These are phyloP conservation scores for Rhingia rostrata DNA, from an alignment of 2,888 invertebrate species.

Conservation along the genomic window DNA sequence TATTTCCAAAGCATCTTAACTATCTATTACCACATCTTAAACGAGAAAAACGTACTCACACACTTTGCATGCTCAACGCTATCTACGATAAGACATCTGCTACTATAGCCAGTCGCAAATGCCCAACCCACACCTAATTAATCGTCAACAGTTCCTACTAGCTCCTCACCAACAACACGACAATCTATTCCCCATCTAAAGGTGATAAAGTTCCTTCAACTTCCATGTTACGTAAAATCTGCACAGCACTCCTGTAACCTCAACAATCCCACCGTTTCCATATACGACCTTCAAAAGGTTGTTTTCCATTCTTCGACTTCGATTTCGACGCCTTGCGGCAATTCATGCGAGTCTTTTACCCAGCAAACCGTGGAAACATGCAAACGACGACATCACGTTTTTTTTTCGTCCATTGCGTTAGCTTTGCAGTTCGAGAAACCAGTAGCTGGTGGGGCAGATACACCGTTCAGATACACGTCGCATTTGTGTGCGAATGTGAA, in stretches of 20 bases:
- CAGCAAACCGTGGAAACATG: constrained; percentile 58
- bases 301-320: constrained; percentile 56
- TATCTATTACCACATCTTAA: no score
- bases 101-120: no score
- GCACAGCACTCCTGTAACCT: constrained; percentile 10
- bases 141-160: no score
- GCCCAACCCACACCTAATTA: no score
- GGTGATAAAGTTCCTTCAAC: constrained; percentile 59
- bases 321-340: constrained; percentile 54
- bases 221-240: constrained; percentile 56
- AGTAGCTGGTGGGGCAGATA: neutral
- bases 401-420: constrained; percentile 8
- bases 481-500: neutral
- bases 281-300: constrained; percentile 67
- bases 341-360: constrained; percentile 60
- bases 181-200: neutral
- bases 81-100: no score
- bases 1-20: no score
- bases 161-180: no score
- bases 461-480: neutral
- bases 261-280: constrained; percentile 20
- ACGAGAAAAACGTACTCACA: no score
- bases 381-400: constrained; percentile 62
- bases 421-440: constrained; percentile 4
- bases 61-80: no score